Percentiles rank a stretch among this genome's conserved stretches.
Evolutionary conservation across 2,888 invertebrate species (phyloP).

Genomic region (Tenthredo mesomela): DNA sequence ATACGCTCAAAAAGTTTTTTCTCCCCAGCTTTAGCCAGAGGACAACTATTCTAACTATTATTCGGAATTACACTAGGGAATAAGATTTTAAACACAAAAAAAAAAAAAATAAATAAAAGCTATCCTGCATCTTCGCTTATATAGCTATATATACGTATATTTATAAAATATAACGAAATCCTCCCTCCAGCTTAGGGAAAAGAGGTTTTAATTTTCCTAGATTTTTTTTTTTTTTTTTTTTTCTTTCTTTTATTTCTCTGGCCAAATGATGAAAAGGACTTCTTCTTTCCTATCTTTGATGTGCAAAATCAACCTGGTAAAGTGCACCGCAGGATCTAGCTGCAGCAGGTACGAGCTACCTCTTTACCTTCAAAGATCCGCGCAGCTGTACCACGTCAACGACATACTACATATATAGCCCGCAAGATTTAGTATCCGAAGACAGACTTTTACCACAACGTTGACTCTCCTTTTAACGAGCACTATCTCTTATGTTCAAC

Average conservation of each 20-base stretch:
- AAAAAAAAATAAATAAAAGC: too few relatives aligned
- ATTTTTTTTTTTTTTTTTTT: neutral
- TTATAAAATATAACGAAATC: too few relatives aligned
- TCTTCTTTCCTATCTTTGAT: neutral
- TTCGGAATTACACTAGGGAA: too few relatives aligned
- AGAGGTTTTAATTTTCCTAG: neutral
- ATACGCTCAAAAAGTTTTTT: neutral
- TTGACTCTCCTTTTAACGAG: slow-evolving; percentile 40
- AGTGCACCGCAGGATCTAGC: slow-evolving; percentile 15
- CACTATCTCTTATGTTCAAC: slow-evolving; percentile 25
- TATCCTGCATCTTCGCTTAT: too few relatives aligned
- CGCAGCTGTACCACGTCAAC: neutral
- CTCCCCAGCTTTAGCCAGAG: too few relatives aligned
- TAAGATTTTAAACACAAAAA: too few relatives aligned
- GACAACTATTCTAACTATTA: too few relatives aligned
- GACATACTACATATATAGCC: neutral
- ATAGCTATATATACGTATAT: too few relatives aligned
- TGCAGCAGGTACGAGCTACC: neutral
- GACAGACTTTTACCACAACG: slow-evolving; percentile 36
- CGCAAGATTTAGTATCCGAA: slow-evolving; percentile 40
- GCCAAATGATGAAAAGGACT: neutral
- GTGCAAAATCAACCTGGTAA: neutral
- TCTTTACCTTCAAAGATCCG: slow-evolving; percentile 17
- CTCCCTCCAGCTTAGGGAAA: too few relatives aligned
- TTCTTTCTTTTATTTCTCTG: neutral